Base-by-base conservation (phyloP, 2,797 vertebrate species). In the Ciconia nigra region DNA sequence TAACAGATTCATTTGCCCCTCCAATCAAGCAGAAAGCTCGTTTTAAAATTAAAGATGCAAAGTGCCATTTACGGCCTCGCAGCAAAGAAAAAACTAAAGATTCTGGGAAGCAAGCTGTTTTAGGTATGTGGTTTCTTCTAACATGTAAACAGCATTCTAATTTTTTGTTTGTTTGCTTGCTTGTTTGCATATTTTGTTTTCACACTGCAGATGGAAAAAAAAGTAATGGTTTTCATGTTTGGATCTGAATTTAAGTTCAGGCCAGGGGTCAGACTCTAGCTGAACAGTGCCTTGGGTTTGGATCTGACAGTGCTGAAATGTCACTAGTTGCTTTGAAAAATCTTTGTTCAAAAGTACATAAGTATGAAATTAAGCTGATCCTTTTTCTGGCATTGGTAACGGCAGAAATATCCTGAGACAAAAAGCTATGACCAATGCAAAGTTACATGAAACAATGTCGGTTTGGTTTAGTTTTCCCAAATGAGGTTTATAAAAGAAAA, bases 21-120 rank as follows among this genome's bases (percentile, higher is more conserved):
- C 99, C 99, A 69, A 98, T 99, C 97, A 99, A 99, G 84, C 99
- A 99, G 97, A 99, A 99, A 96, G 99, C 99, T 70, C 98, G 98
- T 46, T 99, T 99, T 95, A 99, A 99, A 98, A 99, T 99, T 96
- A 99, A 99, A 96, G 99, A 99, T 11, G 99, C 99, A 81, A 99
- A 99, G 92, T 99, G 99, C 94, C 99, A 99, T 95, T 98, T 99
- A 91, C 98, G 97, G 58, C 99, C 99, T 39, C 99, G 99, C 49
- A 99, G 98, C 97, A 99, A 98, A 91, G 99, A 99, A 90, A 99
- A 98, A 84, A 94, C 97, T 33, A 98, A 98, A 94, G 99, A 99
- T 10, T 87, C 97, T 46, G 93, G 96, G 46, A 99, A 96, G 85
- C 99, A 99, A 90, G 98, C 87, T 84, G 87, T 98, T 71, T 98